Evolutionary conservation across 1,140 invertebrate genomes (phyloP).

Genomic region (Neodiprion pinetum): DNA sequence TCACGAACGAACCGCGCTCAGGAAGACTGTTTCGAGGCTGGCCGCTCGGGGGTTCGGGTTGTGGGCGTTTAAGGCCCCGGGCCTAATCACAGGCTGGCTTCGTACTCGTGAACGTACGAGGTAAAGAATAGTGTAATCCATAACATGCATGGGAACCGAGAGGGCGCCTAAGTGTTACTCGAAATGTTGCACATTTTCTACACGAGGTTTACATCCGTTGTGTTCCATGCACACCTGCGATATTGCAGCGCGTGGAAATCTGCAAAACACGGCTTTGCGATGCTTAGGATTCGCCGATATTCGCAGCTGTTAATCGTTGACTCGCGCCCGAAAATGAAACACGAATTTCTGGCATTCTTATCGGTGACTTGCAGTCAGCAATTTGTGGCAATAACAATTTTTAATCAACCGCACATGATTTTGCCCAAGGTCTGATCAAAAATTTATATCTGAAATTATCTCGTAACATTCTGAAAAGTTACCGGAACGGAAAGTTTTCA

Average conservation of each 20-base stretch:
- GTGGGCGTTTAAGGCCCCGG: conserved; percentile 54
- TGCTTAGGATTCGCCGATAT: no score
- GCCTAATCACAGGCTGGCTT: conserved; percentile 57
- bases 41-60: conserved; percentile 38
- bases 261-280: no score
- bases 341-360: no score
- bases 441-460: no score
- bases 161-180: conserved; percentile 15
- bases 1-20: not conserved
- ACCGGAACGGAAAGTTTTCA: no score
- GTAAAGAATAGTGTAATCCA: conserved; percentile 21
- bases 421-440: no score
- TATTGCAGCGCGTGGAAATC: conserved; percentile 20
- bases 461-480: no score
- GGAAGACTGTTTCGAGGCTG: not conserved
- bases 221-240: conserved; percentile 31
- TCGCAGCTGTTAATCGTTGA: no score
- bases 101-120: not conserved
- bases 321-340: no score
- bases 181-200: conserved; percentile 12
- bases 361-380: no score
- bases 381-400: no score
- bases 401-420: no score
- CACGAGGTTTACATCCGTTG: conserved; percentile 30
- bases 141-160: conserved; percentile 14